A percentile compares a stretch with the other conserved stretches of the same genome.
Evolutionary conservation across 92 coral and sea anemone species (phyloP).

Genomic region (Blastomussa wellsi): DNA sequence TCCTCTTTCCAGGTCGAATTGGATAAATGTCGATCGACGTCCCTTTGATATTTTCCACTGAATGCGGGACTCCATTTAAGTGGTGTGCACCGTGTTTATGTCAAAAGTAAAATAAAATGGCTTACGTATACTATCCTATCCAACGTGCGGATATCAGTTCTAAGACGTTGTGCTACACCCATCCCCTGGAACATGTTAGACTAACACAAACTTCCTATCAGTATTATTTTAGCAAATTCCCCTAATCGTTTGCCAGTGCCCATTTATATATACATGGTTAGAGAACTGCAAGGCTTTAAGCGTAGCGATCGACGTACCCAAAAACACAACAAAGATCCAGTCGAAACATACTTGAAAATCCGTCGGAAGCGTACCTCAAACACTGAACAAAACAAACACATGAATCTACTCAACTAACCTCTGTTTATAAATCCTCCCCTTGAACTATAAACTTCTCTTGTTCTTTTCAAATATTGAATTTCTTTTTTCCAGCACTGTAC

Average conservation of each 20-base stretch:
- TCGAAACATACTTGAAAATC: neutral
- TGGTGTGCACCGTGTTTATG: neutral
- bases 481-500: neutral
- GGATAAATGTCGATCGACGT: too few species aligned
- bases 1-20: too few species aligned
- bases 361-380: neutral
- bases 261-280: neutral
- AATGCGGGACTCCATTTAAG: too few species aligned
- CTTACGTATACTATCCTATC: neutral
- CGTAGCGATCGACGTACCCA: neutral
- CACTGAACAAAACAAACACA: neutral
- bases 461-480: neutral
- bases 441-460: neutral
- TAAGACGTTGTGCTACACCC: neutral
- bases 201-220: neutral
- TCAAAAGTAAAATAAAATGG: neutral
- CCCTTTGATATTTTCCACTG: neutral
- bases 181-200: too few species aligned
- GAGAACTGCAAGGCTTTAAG: neutral
- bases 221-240: neutral
- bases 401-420: neutral
- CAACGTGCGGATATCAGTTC: neutral
- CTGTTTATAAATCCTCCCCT: neutral
- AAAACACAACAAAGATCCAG: neutral
- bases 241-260: neutral